Conservation (phyloP, 2,888 invertebrate species). For the Clusia tigrina region DNA sequence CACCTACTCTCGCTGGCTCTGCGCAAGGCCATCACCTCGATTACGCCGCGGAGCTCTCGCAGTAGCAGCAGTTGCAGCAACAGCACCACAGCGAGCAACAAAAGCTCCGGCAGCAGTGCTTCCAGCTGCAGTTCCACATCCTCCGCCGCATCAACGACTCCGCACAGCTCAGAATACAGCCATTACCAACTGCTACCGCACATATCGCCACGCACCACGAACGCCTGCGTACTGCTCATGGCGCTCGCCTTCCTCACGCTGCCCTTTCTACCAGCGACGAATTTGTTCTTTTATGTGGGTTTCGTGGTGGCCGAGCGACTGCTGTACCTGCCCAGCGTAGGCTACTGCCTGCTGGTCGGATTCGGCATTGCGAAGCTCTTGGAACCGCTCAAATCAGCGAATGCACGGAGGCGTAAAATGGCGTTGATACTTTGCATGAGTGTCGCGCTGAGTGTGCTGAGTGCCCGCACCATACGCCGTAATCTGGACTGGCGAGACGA, state of each 20-base stretch:
- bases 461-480: constrained; percentile 79
- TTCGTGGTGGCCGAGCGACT: constrained; percentile 97
- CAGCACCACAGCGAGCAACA: constrained; percentile 65
- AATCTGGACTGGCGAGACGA: constrained; percentile 94
- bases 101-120: constrained; percentile 61
- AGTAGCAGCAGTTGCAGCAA: constrained; percentile 63
- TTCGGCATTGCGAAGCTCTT: constrained; percentile 70
- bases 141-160: constrained; percentile 36
- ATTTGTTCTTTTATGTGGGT: constrained; percentile 96
- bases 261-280: constrained; percentile 95
- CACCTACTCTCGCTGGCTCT: constrained; percentile 45
- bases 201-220: constrained; percentile 39
- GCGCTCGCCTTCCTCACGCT: constrained; percentile 82
- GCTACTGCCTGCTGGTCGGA: constrained; percentile 89
- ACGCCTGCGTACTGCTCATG: constrained; percentile 66
- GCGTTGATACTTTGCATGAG: constrained; percentile 62
- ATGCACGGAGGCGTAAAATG: constrained; percentile 52
- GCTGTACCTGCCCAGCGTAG: constrained; percentile 95
- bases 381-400: constrained; percentile 55
- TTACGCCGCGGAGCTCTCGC: constrained; percentile 55
- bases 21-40: constrained; percentile 41
- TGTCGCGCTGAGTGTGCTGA: constrained; percentile 73
- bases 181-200: constrained; percentile 33
- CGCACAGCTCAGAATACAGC: neutral
- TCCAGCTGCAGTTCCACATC: constrained; percentile 49